Conservation (phyloP, 2,113 vertebrate species). For the Vicugna pacos region DNA sequence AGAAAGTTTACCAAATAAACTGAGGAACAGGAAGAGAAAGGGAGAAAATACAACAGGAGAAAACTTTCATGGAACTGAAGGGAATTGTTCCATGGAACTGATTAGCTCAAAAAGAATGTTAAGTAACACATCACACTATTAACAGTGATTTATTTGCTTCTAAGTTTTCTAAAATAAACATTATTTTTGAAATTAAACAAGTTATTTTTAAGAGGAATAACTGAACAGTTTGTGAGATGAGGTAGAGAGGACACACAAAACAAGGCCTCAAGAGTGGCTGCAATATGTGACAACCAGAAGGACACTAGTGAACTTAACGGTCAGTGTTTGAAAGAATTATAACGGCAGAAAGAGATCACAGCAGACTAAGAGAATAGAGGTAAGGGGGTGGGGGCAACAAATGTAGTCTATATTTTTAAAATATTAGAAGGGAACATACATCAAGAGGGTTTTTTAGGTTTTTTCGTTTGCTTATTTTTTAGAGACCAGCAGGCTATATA, state of each 20-base stretch:
- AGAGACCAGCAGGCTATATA: neutral
- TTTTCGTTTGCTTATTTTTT: neutral
- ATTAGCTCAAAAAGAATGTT: constrained; percentile 16
- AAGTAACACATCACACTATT: neutral
- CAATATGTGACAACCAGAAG: neutral
- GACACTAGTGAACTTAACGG: neutral
- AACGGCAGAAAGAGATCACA: neutral
- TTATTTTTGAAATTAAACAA: constrained; percentile 26
- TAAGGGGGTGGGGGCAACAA: neutral
- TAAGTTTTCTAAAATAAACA: constrained; percentile 27
- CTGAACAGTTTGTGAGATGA: neutral
- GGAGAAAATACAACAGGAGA: neutral
- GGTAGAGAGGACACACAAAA: neutral
- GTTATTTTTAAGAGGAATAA: constrained; percentile 20
- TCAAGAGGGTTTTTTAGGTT: neutral
- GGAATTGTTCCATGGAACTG: too few relatives aligned
- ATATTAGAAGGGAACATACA: neutral
- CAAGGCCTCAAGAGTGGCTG: neutral
- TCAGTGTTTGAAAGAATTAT: neutral
- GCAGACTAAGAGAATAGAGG: neutral
- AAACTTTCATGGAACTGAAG: constrained; percentile 8
- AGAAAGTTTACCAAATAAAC: neutral
- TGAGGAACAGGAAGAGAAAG: neutral
- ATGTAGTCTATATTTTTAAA: neutral
- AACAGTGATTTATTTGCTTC: neutral